Evolutionary conservation across 2,113 vertebrate genomes (phyloP).

Genomic region (Chamaea fasciata): DNA sequence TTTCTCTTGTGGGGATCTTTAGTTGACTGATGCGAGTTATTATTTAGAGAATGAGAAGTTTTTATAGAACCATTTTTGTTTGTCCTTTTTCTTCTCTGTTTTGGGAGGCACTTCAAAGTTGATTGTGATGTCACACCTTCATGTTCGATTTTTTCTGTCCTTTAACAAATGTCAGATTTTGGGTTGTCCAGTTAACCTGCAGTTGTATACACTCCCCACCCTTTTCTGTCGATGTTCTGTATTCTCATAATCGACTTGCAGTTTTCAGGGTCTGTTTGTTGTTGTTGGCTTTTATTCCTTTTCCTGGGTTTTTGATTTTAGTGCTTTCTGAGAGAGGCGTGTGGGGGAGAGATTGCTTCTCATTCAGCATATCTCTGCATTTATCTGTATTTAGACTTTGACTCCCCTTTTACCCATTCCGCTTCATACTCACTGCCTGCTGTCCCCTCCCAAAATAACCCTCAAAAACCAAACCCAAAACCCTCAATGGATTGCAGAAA

Average conservation of each 20-base stretch:
- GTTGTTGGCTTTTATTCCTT: neutral
- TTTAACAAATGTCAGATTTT: neutral
- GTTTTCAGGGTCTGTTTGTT: slow-evolving; percentile 26
- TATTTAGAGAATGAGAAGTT: neutral
- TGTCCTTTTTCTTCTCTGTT: neutral
- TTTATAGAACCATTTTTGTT: neutral
- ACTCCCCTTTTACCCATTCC: neutral
- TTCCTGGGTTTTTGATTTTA: neutral
- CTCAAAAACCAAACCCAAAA: neutral
- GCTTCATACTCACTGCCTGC: too few species aligned
- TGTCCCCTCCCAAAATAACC: neutral
- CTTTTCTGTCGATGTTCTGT: neutral
- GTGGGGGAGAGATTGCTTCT: neutral
- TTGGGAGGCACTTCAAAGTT: neutral
- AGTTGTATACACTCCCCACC: neutral
- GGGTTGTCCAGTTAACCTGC: neutral
- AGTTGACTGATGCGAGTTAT: neutral
- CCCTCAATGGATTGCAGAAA: neutral
- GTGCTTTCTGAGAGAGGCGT: neutral
- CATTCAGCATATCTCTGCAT: neutral
- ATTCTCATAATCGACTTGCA: neutral
- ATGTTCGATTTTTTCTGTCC: neutral
- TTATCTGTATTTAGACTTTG: neutral
- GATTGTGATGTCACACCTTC: neutral
- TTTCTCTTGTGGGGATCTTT: neutral